Evolutionary conservation across 2,888 invertebrate species (phyloP).

Genomic region (Xanthorhoe spadicearia): DNA sequence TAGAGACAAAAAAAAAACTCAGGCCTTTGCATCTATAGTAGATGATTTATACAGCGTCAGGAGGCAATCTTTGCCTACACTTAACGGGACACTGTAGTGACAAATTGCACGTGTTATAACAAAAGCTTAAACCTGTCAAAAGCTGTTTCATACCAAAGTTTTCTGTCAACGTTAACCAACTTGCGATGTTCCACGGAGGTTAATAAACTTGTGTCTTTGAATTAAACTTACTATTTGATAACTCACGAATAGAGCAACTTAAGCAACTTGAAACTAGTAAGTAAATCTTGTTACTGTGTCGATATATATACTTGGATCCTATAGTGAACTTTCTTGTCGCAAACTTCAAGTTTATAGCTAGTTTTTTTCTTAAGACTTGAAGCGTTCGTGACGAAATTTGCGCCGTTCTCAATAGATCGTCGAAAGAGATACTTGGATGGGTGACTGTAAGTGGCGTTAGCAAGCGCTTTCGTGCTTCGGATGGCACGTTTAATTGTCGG

Average conservation of each 20-base stretch:
- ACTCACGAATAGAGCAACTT: neutral
- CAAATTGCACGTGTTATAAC: neutral
- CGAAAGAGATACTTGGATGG: too few relatives aligned
- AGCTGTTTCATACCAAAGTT: neutral
- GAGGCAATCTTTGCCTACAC: too few relatives aligned
- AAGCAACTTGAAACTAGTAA: neutral
- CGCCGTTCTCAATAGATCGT: too few relatives aligned
- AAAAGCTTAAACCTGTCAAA: neutral
- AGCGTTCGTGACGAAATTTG: too few relatives aligned
- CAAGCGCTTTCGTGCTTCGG: too few relatives aligned
- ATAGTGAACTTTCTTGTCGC: neutral
- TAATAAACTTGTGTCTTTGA: neutral
- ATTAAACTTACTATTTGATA: neutral
- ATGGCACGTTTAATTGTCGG: too few relatives aligned
- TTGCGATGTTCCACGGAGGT: neutral
- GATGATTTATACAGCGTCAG: too few relatives aligned
- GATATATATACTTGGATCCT: neutral
- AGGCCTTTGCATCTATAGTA: too few relatives aligned
- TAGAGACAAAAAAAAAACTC: too few relatives aligned
- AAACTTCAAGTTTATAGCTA: neutral
- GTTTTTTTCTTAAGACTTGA: neutral
- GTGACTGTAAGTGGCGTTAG: too few relatives aligned
- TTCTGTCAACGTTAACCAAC: neutral
- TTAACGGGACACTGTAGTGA: too few relatives aligned
- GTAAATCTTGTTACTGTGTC: neutral